Percentiles rank a stretch among this genome's conserved stretches.
Conservation (phyloP, 2,888 invertebrate genomes). For the Erpobdella octoculata region DNA sequence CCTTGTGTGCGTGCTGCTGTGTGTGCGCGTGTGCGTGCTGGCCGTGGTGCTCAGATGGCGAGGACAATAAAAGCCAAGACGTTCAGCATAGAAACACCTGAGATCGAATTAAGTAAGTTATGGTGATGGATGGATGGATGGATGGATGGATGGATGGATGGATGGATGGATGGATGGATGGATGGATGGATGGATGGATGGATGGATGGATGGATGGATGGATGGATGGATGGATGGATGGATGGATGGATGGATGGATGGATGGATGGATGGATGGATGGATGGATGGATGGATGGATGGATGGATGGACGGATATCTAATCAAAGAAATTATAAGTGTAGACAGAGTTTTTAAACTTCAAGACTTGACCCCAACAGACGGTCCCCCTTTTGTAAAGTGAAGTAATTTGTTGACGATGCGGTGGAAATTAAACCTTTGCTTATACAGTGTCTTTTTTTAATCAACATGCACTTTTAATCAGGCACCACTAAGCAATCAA, state of each 20-base stretch:
- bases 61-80: conserved; percentile 18
- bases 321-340: no score
- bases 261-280: not conserved
- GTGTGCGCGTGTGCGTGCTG: not conserved
- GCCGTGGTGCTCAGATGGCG: conserved; percentile 6
- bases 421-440: no score
- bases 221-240: not conserved
- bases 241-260: not conserved
- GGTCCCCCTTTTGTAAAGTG: no score
- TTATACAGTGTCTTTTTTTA: no score
- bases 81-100: conserved; percentile 11
- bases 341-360: no score
- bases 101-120: conserved; percentile 20
- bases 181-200: not conserved
- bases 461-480: no score
- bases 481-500: no score
- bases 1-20: not conserved
- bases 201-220: not conserved
- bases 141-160: conserved; percentile 7
- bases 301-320: not conserved
- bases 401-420: no score
- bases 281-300: conserved; percentile 3
- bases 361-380: no score
- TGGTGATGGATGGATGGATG: not conserved
- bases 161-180: not conserved